Conservation (phyloP, 2,888 invertebrate species). For the Drosophila dives region DNA sequence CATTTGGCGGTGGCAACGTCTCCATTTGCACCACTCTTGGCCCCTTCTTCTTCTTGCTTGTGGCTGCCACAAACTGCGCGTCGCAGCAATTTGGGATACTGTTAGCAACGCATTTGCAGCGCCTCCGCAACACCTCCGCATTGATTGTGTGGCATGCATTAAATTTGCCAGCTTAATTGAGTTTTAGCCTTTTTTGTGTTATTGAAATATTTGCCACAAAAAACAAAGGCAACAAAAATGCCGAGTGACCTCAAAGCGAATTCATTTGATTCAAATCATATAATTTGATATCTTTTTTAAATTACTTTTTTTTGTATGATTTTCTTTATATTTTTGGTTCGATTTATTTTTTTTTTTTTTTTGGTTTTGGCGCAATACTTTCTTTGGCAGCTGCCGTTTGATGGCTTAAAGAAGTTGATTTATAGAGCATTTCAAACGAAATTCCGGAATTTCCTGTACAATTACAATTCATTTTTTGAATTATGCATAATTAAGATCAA, state of each 20-base stretch:
- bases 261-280: constrained; percentile 53
- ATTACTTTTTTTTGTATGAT: constrained; percentile 7
- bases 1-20: constrained; percentile 42
- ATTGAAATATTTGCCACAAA: constrained; percentile 40
- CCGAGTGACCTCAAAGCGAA: constrained; percentile 62
- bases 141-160: constrained; percentile 14
- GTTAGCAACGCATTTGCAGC: constrained; percentile 42
- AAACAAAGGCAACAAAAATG: constrained; percentile 6
- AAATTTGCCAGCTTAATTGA: constrained; percentile 56
- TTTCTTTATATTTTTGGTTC: background rate
- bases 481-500: too few relatives aligned
- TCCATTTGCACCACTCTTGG: constrained; percentile 23
- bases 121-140: constrained; percentile 34
- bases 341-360: background rate
- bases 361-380: constrained; percentile 58
- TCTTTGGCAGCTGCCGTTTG: constrained; percentile 57
- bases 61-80: constrained; percentile 28
- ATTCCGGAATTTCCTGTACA: too few relatives aligned
- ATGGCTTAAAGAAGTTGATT: constrained; percentile 36
- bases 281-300: constrained; percentile 36
- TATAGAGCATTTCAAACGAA: too few relatives aligned
- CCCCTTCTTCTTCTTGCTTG: constrained; percentile 2
- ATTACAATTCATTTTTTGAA: too few relatives aligned
- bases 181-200: constrained; percentile 30
- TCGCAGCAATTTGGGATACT: constrained; percentile 50